A percentile compares a stretch with the other conserved stretches of the same genome.
phyloP scores from a whole-genome alignment of 2,113 vertebrate genomes.

The Campylomormyrus numenius region DNA sequence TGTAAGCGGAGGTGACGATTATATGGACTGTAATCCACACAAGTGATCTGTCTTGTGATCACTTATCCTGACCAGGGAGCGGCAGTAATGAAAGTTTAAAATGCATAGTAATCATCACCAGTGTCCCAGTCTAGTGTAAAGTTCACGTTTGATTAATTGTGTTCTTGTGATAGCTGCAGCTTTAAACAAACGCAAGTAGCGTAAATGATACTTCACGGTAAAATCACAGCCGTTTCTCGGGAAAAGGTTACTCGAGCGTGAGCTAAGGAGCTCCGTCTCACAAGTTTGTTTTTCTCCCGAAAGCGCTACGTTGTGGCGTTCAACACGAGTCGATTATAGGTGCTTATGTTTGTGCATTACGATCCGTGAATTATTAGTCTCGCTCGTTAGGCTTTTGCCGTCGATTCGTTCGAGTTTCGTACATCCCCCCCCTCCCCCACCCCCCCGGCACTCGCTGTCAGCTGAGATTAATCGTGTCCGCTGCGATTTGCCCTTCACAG shows the following conservation, averaged over 20 bases:
- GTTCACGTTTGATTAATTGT: not conserved
- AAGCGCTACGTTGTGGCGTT: not conserved
- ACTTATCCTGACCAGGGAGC: not conserved
- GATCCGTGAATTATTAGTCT: not conserved
- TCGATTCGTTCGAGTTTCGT: not conserved
- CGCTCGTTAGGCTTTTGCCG: not conserved
- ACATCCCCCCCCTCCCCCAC: too few relatives aligned
- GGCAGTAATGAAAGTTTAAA: not conserved
- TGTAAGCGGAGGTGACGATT: not conserved
- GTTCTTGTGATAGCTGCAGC: not conserved
- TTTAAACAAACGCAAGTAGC: not conserved
- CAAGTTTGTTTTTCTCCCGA: not conserved
- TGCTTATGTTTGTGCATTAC: not conserved
- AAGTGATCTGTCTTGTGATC: not conserved
- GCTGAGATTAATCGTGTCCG: not conserved
- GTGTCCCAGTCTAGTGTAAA: not conserved
- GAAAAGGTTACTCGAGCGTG: not conserved
- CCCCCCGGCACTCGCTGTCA: not conserved
- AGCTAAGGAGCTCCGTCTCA: not conserved
- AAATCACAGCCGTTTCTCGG: not conserved
- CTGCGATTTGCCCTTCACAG: not conserved
- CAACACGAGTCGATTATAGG: not conserved
- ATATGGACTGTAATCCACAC: not conserved
- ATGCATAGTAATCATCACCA: not conserved
- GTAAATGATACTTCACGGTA: not conserved